Evolutionary conservation across 2,113 vertebrate genomes (phyloP), one percentile per base, ranked within the genome.

Genomic region (Rhinolophus ferrumequinum): DNA sequence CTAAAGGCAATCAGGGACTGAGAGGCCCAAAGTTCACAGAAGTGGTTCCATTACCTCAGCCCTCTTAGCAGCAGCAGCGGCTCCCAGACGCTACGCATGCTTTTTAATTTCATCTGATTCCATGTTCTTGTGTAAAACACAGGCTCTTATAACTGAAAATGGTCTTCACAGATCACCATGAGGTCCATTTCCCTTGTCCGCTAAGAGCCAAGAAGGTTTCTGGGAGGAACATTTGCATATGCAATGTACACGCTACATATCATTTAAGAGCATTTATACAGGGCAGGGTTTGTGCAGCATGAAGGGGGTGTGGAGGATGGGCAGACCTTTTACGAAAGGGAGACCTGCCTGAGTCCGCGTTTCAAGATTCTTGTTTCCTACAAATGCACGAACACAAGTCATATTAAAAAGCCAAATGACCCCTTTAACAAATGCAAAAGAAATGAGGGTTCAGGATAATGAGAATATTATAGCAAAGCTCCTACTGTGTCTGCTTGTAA

Each of bases 341-440:
- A 77, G 58, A 69, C 24, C 21, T 16, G 79, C 54, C 56, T 5
- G 15, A 28, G 41, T 41, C 47, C 18, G 56, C 35, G n/a, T 73
- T 83, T 50, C n/a, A 64, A 87, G 72, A 76, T 9, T 50, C 77
- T 28, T 33, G 8, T 83, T 88, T 76, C 72, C 86, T 62, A 38
- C 35, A 60, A 62, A 4, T 69, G 88, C 44, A 73, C 28, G 10
- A n/a, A 85, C 28, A 50, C 19, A 83, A 79, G 56, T 92, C 64
- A 67, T 4, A 33, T 60, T 90, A 72, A 72, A 92, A 93, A 79
- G 72, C 62, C 14, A 33, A 94, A 85, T 87, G 94, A 90, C 76
- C 83, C 92, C 94, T 95, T 93, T 85, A 89, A 95, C 38, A 52
- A 88, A 86, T 62, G 95, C 64, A 82, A 83, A 67, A 56, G 93